A percentile compares a stretch with the other conserved stretches of the same genome.
Conservation (phyloP, 30 jellyfish, hydroid and myxozoan genomes). For the Catostylus mosaicus region DNA sequence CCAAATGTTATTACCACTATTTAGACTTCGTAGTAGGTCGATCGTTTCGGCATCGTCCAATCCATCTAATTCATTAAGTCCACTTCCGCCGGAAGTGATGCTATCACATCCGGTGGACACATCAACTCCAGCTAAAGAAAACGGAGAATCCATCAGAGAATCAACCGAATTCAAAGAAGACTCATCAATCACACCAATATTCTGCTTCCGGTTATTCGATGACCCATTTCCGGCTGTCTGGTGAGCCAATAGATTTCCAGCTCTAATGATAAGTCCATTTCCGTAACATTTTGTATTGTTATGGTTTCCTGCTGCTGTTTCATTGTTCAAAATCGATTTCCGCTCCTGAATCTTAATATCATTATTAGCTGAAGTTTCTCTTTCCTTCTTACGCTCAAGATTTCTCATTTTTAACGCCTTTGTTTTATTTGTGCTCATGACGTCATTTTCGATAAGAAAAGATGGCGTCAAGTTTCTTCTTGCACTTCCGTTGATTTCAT, state of each 20-base stretch:
- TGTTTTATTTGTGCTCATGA: neutral
- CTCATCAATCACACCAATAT: conserved; percentile 9
- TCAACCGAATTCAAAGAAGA: conserved; percentile 41
- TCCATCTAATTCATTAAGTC: conserved; percentile 55
- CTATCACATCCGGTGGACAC: conserved; percentile 59
- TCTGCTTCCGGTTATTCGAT: neutral
- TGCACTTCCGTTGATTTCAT: conserved; percentile 31
- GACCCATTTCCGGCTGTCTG: neutral
- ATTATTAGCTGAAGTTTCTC: neutral
- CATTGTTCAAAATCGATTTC: neutral
- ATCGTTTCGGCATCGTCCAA: conserved; percentile 59
- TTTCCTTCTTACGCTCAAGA: neutral
- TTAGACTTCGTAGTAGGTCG: conserved; percentile 52
- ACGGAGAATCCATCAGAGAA: conserved; percentile 32
- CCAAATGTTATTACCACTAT: conserved; percentile 71
- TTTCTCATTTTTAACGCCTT: neutral
- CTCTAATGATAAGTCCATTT: neutral
- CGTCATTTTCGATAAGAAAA: conserved; percentile 28
- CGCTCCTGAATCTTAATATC: neutral
- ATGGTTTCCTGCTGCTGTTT: neutral
- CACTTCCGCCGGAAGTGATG: conserved; percentile 56
- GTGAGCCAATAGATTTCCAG: conserved; percentile 12
- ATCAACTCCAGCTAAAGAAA: conserved; percentile 30
- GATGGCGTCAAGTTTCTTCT: conserved; percentile 60
- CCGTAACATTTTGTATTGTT: neutral